Percentiles rank a stretch among this genome's conserved stretches.
These are phyloP conservation scores for Drosophila parthenogenetica DNA, from an alignment of 2,888 invertebrate genomes.

Conservation along the genomic window DNA sequence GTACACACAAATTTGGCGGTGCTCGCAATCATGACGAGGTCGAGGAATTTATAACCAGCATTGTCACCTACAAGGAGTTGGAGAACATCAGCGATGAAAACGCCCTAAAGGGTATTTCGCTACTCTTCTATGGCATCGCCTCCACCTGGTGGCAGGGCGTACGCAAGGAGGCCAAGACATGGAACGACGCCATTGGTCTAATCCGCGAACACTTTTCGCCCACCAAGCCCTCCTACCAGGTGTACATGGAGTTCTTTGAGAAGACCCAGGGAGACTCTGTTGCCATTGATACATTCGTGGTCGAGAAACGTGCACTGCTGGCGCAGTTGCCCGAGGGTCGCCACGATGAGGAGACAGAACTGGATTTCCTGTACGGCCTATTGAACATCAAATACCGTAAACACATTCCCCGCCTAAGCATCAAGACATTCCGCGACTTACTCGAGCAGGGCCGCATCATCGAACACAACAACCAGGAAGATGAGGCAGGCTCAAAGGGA, in stretches of 20 bases:
- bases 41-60: constrained; percentile 80
- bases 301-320: constrained; percentile 80
- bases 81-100: constrained; percentile 81
- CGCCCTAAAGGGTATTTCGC: constrained; percentile 80
- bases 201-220: constrained; percentile 83
- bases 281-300: constrained; percentile 81
- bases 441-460: constrained; percentile 82
- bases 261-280: constrained; percentile 70
- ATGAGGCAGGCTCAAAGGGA: constrained; percentile 38
- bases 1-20: constrained; percentile 73
- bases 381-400: constrained; percentile 82
- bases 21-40: constrained; percentile 81
- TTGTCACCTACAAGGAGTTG: constrained; percentile 81
- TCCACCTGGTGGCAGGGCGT: constrained; percentile 84
- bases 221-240: constrained; percentile 82
- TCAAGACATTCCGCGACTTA: constrained; percentile 79
- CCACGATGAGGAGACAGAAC: constrained; percentile 80
- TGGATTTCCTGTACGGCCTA: constrained; percentile 82
- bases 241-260: constrained; percentile 83
- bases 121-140: constrained; percentile 78
- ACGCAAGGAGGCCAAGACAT: constrained; percentile 81
- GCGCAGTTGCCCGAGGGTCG: constrained; percentile 82
- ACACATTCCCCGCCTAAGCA: constrained; percentile 75
- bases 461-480: constrained; percentile 78
- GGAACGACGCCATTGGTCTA: constrained; percentile 79